These are phyloP conservation scores for Pterophyllum scalare DNA, from an alignment of 2,113 vertebrate species.

Conservation along the genomic window DNA sequence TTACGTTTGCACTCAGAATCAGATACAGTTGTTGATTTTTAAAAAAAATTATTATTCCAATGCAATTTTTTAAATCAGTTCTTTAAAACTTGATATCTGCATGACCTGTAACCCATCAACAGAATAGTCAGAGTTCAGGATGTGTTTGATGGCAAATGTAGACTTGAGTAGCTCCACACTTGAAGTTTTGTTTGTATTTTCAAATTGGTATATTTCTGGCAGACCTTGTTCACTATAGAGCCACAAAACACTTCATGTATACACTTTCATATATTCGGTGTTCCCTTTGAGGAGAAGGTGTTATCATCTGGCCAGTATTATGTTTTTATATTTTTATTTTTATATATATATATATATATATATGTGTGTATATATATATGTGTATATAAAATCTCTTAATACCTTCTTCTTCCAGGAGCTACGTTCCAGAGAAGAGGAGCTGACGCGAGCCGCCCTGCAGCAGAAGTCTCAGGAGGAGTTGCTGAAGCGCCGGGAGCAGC, in stretches of 20 bases:
- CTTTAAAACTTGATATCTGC: neutral
- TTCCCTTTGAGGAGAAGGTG: neutral
- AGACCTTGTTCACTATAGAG: neutral
- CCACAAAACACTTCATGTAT: neutral
- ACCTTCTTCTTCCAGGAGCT: slow-evolving; percentile 84
- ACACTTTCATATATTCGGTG: neutral
- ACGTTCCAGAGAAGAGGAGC: slow-evolving; percentile 92
- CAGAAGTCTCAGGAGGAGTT: slow-evolving; percentile 95
- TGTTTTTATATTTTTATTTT: too few relatives aligned
- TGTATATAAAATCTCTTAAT: too few relatives aligned
- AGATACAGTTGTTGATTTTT: too few relatives aligned
- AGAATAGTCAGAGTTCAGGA: neutral
- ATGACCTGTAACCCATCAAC: neutral
- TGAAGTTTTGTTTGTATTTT: neutral
- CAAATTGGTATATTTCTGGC: neutral
- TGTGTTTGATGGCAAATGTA: neutral
- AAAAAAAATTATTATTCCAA: too few relatives aligned
- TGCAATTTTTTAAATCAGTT: neutral
- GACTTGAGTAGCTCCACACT: neutral
- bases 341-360: too few relatives aligned
- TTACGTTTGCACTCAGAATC: neutral
- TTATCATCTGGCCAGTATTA: neutral
- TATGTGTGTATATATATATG: too few relatives aligned
- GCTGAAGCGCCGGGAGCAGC: slow-evolving; percentile 91
- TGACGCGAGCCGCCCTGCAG: slow-evolving; percentile 91